Evolutionary conservation across 2,113 vertebrate species (phyloP).

Genomic region (Spea multiplicata): DNA sequence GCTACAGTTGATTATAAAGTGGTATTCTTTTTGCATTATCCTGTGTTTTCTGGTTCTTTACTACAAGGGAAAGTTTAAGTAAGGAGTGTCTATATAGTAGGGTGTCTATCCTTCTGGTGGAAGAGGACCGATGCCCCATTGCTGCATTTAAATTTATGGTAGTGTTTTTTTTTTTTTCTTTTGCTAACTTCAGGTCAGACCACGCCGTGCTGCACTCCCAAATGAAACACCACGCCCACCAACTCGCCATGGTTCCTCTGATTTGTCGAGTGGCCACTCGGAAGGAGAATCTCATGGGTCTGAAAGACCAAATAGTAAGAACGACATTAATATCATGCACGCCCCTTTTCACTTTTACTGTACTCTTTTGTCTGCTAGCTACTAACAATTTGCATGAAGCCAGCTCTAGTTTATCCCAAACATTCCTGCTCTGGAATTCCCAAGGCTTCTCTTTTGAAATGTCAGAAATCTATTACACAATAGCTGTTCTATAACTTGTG

Average conservation of each 20-base stretch:
- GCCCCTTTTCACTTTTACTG: background rate
- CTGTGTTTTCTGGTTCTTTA: no score
- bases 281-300: constrained; percentile 36
- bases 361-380: background rate
- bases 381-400: background rate
- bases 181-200: constrained; percentile 32
- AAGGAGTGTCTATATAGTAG: no score
- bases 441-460: constrained; percentile 12
- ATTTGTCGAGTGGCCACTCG: constrained; percentile 40
- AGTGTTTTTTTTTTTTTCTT: background rate
- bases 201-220: background rate
- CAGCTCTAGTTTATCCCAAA: background rate
- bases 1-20: no score
- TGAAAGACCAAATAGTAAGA: constrained; percentile 35
- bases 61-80: no score
- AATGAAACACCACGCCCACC: background rate
- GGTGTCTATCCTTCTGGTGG: no score
- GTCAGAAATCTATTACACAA: constrained; percentile 23
- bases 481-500: background rate
- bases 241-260: constrained; percentile 36
- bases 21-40: no score
- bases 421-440: background rate
- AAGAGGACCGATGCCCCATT: no score
- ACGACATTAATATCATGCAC: background rate
- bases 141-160: no score